Percentiles rank a stretch among this genome's conserved stretches.
phyloP scores from a whole-genome alignment of 2,888 invertebrate species.

The Chrysodeixis includens region DNA sequence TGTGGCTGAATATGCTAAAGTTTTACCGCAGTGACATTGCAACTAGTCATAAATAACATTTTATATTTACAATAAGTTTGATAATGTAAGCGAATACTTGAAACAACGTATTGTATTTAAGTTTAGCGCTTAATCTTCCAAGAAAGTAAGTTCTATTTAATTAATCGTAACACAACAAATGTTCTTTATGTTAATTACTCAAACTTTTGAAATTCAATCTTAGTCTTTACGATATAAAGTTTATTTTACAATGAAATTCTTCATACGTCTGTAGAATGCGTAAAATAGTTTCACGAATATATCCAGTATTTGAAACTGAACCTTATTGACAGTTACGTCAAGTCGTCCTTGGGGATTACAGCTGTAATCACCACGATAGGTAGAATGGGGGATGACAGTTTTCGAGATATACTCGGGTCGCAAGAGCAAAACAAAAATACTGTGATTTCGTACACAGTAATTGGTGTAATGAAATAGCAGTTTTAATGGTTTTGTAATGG shows the following conservation, averaged over 20 bases:
- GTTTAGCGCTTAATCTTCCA: not conserved
- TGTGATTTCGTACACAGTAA: not conserved
- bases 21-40: not conserved
- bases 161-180: not conserved
- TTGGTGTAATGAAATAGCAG: not conserved
- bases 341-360: not conserved
- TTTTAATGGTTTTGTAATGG: not conserved
- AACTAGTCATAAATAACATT: not conserved
- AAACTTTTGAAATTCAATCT: not conserved
- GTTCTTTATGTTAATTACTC: not conserved
- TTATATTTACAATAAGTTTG: not conserved
- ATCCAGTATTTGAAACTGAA: not conserved
- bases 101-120: not conserved
- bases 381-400: not conserved
- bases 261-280: not conserved
- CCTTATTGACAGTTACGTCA: slow-evolving; percentile 5
- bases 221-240: not conserved
- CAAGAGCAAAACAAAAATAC: not conserved
- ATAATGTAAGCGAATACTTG: not conserved
- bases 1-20: not conserved
- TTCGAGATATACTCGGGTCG: not conserved
- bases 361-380: not conserved
- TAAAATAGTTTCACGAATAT: not conserved
- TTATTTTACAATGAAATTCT: not conserved
- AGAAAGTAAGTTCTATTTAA: not conserved